Percentiles rank a stretch among this genome's conserved stretches.
These are phyloP conservation scores for Columba livia DNA, from an alignment of 2,113 vertebrate species.

Conservation along the genomic window DNA sequence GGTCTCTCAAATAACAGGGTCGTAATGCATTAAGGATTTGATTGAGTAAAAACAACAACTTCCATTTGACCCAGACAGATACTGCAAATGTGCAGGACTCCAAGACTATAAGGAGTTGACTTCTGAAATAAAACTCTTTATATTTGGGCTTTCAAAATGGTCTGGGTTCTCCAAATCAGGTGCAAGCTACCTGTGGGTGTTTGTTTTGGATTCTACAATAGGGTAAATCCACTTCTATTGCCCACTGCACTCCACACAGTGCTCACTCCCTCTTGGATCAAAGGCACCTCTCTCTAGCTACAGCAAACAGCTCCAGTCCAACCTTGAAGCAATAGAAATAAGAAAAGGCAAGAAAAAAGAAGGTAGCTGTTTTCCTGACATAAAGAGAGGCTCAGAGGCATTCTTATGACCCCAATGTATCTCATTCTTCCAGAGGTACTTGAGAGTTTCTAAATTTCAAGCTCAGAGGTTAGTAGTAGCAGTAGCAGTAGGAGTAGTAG, in stretches of 20 bases:
- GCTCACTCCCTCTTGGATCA: rapidly evolving
- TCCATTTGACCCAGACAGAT: background rate
- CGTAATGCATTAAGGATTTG: rapidly evolving
- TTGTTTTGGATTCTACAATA: background rate
- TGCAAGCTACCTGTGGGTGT: background rate
- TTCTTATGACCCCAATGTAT: background rate
- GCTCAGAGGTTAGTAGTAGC: background rate
- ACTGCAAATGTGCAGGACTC: background rate
- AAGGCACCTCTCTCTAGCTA: background rate
- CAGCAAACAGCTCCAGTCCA: background rate
- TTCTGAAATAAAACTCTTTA: background rate
- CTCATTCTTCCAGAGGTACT: background rate
- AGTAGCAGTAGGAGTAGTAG: background rate
- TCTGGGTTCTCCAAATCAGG: background rate
- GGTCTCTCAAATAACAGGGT: background rate
- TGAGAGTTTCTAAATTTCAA: slow-evolving; percentile 32
- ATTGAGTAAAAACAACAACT: background rate
- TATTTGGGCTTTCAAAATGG: background rate
- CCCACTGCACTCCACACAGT: too few species aligned
- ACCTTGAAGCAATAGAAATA: background rate
- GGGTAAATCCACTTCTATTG: background rate
- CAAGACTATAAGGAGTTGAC: background rate
- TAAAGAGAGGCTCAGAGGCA: background rate
- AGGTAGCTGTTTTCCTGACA: background rate
- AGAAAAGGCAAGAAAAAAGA: background rate